A percentile compares a stretch with the other conserved stretches of the same genome.
Evolutionary conservation across 2,888 invertebrate genomes (phyloP).

Genomic region (Siphlonurus alternatus): DNA sequence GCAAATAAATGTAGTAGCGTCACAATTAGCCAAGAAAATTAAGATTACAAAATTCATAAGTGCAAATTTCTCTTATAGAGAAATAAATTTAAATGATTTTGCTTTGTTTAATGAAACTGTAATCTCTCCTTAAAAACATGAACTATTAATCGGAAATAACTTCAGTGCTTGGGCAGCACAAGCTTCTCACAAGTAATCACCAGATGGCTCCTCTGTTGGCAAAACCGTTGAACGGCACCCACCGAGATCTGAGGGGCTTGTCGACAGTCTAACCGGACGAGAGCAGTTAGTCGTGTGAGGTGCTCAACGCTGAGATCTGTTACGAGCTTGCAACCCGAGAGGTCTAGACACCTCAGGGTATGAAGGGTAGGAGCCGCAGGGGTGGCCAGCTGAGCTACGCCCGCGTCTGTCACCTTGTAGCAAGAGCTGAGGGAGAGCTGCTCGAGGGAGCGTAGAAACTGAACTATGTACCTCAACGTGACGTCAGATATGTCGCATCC

Average conservation of each 20-base stretch:
- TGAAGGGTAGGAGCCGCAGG: conserved; percentile 42
- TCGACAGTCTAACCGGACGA: conserved; percentile 44
- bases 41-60: no score
- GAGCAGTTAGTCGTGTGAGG: conserved; percentile 20
- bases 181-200: background rate
- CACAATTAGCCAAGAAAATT: no score
- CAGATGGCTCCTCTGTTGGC: background rate
- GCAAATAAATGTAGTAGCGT: no score
- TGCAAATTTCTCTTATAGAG: no score
- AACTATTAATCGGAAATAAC: no score
- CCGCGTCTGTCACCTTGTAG: conserved; percentile 75
- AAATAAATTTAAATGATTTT: no score
- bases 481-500: conserved; percentile 85
- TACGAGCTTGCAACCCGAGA: conserved; percentile 65
- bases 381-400: conserved; percentile 71
- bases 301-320: conserved; percentile 72
- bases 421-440: conserved; percentile 41
- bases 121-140: no score
- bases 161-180: background rate
- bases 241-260: conserved; percentile 66
- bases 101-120: no score
- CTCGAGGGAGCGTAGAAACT: conserved; percentile 1
- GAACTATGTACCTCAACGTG: conserved; percentile 34
- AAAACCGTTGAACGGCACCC: conserved; percentile 68
- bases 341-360: conserved; percentile 53